Percentiles rank a stretch among this genome's conserved stretches.
These are phyloP conservation scores for Callipepla californica DNA, from an alignment of 2,113 vertebrate genomes.

Conservation along the genomic window DNA sequence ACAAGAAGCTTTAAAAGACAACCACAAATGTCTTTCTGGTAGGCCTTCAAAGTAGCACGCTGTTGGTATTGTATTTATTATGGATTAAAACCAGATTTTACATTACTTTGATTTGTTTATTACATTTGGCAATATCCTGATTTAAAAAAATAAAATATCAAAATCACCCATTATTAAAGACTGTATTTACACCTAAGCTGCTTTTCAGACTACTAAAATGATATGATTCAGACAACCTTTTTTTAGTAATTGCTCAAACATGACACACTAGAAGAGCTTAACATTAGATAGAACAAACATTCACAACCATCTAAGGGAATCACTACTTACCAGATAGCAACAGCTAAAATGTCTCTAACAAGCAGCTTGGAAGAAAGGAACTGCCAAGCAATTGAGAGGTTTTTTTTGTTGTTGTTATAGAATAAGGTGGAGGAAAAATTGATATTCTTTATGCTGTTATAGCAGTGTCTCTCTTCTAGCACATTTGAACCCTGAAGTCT, in stretches of 20 bases:
- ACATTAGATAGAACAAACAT: not conserved
- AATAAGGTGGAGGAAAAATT: not conserved
- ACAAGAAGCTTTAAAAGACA: not conserved
- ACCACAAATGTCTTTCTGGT: not conserved
- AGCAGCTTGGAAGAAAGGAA: not conserved
- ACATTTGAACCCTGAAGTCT: not conserved
- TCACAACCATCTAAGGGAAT: not conserved
- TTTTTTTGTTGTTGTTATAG: not conserved
- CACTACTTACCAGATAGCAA: not conserved
- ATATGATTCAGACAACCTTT: not conserved
- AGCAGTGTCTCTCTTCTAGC: not conserved
- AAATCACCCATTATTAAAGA: not conserved
- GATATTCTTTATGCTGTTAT: not conserved
- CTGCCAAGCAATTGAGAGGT: not conserved
- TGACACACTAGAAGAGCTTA: not conserved
- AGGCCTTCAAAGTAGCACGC: not conserved
- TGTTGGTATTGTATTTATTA: not conserved
- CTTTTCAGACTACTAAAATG: not conserved
- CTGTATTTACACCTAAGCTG: not conserved
- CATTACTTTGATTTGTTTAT: not conserved
- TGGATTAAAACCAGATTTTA: not conserved
- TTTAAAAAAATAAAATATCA: not conserved
- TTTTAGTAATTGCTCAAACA: not conserved
- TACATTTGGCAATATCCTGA: not conserved
- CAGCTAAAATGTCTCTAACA: not conserved